These are phyloP conservation scores for Colinus virginianus DNA, from an alignment of 2,113 vertebrate genomes.

Conservation along the genomic window DNA sequence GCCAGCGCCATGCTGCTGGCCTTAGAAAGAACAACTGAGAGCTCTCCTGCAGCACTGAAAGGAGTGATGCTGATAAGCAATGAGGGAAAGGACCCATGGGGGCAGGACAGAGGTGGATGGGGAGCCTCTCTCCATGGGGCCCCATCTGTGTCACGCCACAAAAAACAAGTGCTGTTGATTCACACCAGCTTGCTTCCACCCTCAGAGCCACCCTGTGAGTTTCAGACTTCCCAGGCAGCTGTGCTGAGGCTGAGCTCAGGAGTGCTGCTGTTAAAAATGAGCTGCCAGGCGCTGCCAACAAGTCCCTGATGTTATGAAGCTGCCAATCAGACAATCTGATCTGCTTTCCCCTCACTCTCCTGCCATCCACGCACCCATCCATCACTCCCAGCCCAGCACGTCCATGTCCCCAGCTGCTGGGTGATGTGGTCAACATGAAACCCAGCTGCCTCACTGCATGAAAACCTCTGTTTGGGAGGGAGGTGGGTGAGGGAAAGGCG, in stretches of 20 bases:
- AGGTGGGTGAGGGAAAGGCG: background rate
- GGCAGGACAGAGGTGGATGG: no score
- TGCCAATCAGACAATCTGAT: background rate
- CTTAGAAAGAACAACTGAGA: background rate
- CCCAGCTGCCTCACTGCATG: background rate
- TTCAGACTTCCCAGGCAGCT: background rate
- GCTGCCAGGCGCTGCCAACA: background rate
- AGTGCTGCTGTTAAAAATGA: conserved; percentile 2
- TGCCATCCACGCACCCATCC: background rate
- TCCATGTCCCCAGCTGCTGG: accelerated
- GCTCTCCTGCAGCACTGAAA: background rate
- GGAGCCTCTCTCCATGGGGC: no score
- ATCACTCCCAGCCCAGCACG: background rate
- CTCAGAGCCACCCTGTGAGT: background rate
- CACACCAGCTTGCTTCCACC: background rate
- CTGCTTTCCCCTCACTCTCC: background rate
- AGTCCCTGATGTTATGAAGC: background rate
- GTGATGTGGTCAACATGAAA: background rate
- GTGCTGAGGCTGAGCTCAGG: background rate
- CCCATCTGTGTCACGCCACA: no score
- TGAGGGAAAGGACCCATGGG: no score
- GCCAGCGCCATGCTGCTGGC: background rate
- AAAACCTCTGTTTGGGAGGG: background rate
- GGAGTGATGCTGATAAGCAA: no score
- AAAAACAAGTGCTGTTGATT: no score